Percentiles rank a stretch among this genome's conserved stretches.
Evolutionary conservation across 1,140 invertebrate species (phyloP).

Genomic region (Pogonognathellus flavescens): DNA sequence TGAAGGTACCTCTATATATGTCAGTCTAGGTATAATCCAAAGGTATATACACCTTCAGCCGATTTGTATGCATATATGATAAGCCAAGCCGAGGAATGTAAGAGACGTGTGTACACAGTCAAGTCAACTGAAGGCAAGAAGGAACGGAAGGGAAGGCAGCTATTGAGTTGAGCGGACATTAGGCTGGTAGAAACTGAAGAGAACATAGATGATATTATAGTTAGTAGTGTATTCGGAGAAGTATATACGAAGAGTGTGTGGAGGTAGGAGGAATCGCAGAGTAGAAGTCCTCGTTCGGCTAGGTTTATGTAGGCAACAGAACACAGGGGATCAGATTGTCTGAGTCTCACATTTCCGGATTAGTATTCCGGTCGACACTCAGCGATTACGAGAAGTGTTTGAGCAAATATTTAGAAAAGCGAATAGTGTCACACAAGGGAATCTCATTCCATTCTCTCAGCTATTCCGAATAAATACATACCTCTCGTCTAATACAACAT

Average conservation of each 20-base stretch:
- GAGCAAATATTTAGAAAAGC: slow-evolving; percentile 67
- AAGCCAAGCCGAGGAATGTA: background rate
- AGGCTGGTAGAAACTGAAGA: background rate
- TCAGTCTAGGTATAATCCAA: too few species aligned
- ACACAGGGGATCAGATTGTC: slow-evolving; percentile 62
- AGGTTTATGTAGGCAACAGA: background rate
- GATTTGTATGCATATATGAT: slow-evolving; percentile 34
- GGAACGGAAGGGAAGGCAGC: slow-evolving; percentile 14
- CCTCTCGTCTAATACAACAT: background rate
- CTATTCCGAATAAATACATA: slow-evolving; percentile 30
- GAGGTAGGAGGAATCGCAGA: background rate
- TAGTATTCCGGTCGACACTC: slow-evolving; percentile 65
- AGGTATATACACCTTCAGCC: background rate
- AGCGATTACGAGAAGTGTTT: slow-evolving; percentile 67
- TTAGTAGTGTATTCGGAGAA: too few species aligned
- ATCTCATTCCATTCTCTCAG: slow-evolving; percentile 55
- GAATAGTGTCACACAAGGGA: slow-evolving; percentile 62
- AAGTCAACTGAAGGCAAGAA: slow-evolving; percentile 1
- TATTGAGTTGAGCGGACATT: slow-evolving; percentile 25
- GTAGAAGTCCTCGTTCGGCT: background rate
- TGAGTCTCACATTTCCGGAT: slow-evolving; percentile 66
- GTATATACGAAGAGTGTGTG: background rate
- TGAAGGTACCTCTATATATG: too few species aligned
- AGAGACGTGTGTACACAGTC: background rate
- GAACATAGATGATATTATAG: background rate